Conservation (phyloP, 1,140 invertebrate genomes). For the Cylas formicarius region DNA sequence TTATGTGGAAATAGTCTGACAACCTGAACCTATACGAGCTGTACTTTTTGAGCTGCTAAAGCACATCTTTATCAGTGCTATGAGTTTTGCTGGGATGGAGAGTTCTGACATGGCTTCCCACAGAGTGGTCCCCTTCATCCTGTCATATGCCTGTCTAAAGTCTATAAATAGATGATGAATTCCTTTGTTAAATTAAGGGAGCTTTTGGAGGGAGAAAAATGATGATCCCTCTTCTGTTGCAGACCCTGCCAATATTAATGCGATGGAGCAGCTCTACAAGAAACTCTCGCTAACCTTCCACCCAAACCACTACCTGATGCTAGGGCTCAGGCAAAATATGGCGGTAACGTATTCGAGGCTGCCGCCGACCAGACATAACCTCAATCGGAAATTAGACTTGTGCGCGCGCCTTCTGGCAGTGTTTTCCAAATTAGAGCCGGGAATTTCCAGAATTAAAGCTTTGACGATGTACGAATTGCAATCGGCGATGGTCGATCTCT, state of each 20-base stretch:
- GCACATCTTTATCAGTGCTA: too few relatives aligned
- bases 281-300: conserved; percentile 52
- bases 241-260: conserved; percentile 34
- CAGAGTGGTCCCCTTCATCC: too few relatives aligned
- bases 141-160: conserved; percentile 3
- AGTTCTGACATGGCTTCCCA: too few relatives aligned
- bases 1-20: too few relatives aligned
- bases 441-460: conserved; percentile 65
- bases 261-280: conserved; percentile 51
- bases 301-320: conserved; percentile 56
- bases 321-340: conserved; percentile 61
- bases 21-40: too few relatives aligned
- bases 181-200: conserved; percentile 3
- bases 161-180: too few relatives aligned
- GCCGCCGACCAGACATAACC: conserved; percentile 48
- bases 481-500: conserved; percentile 55
- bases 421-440: conserved; percentile 61
- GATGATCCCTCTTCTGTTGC: too few relatives aligned
- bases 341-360: conserved; percentile 48
- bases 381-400: conserved; percentile 56
- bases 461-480: conserved; percentile 69
- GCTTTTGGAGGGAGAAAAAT: not conserved
- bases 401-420: conserved; percentile 59
- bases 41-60: too few relatives aligned
- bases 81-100: too few relatives aligned